These are phyloP conservation scores for Ataeniobius toweri DNA, from an alignment of 2,797 vertebrate genomes.

Conservation along the genomic window DNA sequence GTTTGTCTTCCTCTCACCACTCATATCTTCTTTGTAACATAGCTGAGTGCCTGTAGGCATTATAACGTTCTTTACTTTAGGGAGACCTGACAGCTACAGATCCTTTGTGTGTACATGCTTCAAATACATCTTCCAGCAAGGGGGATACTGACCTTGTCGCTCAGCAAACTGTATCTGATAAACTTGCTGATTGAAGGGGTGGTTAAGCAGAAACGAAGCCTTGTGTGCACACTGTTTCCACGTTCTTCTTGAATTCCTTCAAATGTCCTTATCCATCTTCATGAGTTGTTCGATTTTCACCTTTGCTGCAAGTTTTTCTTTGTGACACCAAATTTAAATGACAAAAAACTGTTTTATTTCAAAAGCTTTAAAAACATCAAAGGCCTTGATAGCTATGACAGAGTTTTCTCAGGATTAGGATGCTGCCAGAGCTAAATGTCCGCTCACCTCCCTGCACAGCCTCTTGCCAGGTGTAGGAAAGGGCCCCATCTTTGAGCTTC, in stretches of 20 bases:
- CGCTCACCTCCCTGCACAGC: slow-evolving; percentile 50
- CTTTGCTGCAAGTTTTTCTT: neutral
- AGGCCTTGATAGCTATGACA: slow-evolving; percentile 33
- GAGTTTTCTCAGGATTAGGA: slow-evolving; percentile 58
- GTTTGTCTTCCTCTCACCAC: no score
- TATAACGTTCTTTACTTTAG: neutral
- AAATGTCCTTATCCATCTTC: neutral
- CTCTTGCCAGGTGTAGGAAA: slow-evolving; percentile 71
- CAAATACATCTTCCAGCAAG: neutral
- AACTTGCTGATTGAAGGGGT: neutral
- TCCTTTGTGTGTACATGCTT: neutral
- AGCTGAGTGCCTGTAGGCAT: neutral
- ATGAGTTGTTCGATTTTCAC: neutral
- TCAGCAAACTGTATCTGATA: neutral
- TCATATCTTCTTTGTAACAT: no score
- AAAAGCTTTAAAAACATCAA: slow-evolving; percentile 18
- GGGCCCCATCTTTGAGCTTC: slow-evolving; percentile 39
- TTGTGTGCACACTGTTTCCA: neutral
- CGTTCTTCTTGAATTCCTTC: no score
- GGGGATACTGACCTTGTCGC: neutral
- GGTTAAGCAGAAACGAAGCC: neutral
- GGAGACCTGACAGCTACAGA: no score
- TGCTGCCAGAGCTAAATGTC: slow-evolving; percentile 59
- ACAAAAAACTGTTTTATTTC: neutral
- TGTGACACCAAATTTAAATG: neutral